Evolutionary conservation across 2,888 invertebrate genomes (phyloP).

Genomic region (Phalera bucephala): DNA sequence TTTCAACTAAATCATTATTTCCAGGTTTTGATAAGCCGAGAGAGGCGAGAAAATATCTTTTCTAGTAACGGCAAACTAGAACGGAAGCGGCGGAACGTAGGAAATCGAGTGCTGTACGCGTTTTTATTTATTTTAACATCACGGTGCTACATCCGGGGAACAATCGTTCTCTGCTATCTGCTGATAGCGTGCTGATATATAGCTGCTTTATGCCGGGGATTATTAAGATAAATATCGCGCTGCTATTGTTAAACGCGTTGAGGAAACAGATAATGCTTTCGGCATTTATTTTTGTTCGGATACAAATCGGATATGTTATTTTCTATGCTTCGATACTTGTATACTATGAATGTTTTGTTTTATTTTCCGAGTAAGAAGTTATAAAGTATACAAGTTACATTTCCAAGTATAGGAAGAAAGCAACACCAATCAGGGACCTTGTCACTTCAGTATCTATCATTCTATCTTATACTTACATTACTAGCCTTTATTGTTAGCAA

Average conservation of each 20-base stretch:
- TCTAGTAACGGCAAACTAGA: conserved; percentile 45
- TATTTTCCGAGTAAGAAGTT: no score
- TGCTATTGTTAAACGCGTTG: conserved; percentile 9
- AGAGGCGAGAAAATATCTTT: conserved; percentile 57
- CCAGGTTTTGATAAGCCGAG: conserved; percentile 49
- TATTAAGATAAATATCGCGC: conserved; percentile 31
- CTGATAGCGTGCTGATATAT: conserved; percentile 51
- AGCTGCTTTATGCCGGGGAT: conserved; percentile 27
- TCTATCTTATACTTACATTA: no score
- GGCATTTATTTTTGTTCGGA: conserved; percentile 13
- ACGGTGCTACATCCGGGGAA: conserved; percentile 69
- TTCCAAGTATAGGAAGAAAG: no score
- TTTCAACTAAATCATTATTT: conserved; percentile 45
- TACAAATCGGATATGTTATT: no score
- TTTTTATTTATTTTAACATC: conserved; percentile 77
- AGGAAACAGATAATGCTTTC: conserved; percentile 16
- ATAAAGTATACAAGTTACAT: no score
- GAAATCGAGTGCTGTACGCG: conserved; percentile 67
- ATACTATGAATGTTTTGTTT: no score
- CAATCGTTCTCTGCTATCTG: conserved; percentile 56
- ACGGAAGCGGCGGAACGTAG: conserved; percentile 66
- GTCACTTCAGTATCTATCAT: no score
- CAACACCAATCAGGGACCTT: no score
- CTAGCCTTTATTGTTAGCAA: no score
- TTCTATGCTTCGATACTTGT: no score